A percentile compares a stretch with the other conserved stretches of the same genome.
Conservation (phyloP, 2,113 vertebrate genomes). For the Pteronura brasiliensis region DNA sequence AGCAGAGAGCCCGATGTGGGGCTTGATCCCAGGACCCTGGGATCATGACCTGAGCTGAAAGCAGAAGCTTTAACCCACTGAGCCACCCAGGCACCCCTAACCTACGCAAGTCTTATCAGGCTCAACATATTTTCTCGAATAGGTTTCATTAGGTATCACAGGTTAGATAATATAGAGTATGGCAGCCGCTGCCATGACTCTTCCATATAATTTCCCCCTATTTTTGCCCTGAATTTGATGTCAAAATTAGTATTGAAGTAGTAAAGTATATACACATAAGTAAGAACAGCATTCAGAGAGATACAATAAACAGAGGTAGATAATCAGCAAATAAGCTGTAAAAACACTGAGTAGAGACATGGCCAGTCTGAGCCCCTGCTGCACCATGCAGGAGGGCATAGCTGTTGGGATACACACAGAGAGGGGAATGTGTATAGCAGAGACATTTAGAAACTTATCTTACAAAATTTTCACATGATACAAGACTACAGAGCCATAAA, state of each 20-base stretch:
- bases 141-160: neutral
- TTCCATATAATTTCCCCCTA: neutral
- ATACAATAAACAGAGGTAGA: neutral
- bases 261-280: neutral
- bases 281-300: neutral
- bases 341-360: neutral
- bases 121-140: neutral
- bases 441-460: neutral
- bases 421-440: too few species aligned
- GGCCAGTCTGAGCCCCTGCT: neutral
- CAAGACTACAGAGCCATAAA: neutral
- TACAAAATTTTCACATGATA: neutral
- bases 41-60: too few species aligned
- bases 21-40: too few species aligned
- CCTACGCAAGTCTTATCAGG: neutral
- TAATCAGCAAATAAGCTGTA: neutral
- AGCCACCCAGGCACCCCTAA: too few species aligned
- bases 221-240: neutral
- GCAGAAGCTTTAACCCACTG: too few species aligned
- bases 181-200: neutral
- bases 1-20: too few species aligned
- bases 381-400: fast-evolving
- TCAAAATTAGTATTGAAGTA: neutral
- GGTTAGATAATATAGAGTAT: too few species aligned
- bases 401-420: neutral